Evolutionary conservation across 1,140 invertebrate species (phyloP).

Genomic region (Nephila pilipes): DNA sequence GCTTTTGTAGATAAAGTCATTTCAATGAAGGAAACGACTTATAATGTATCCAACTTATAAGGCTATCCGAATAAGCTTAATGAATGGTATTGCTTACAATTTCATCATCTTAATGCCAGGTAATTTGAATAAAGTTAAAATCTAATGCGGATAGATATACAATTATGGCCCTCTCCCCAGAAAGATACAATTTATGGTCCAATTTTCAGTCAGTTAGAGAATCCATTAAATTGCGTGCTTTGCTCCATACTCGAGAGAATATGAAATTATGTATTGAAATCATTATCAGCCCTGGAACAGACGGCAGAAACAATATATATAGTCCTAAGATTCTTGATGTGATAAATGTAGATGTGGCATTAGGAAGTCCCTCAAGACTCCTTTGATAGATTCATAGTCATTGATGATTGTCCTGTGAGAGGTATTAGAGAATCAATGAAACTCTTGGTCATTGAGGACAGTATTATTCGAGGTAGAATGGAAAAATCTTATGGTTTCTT

Average conservation of each 20-base stretch:
- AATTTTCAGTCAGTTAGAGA: neutral
- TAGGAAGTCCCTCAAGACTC: conserved; percentile 12
- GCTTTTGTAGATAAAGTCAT: too few species aligned
- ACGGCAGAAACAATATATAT: conserved; percentile 49
- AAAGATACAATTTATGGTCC: conserved; percentile 27
- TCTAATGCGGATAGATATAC: neutral
- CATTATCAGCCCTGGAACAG: conserved; percentile 40
- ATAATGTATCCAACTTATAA: too few species aligned
- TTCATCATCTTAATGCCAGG: too few species aligned
- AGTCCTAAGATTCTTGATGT: conserved; percentile 32
- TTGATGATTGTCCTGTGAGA: conserved; percentile 39
- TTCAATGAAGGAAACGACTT: too few species aligned
- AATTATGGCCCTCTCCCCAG: neutral
- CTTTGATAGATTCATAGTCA: conserved; percentile 33
- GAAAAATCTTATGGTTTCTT: neutral
- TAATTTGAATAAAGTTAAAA: neutral
- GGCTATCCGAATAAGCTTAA: too few species aligned
- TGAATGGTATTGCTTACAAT: too few species aligned
- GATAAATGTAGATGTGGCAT: conserved; percentile 43
- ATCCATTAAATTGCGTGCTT: conserved; percentile 18
- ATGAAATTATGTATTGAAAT: conserved; percentile 48
- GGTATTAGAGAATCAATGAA: conserved; percentile 38
- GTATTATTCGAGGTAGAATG: neutral
- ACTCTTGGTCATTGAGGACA: conserved; percentile 2
- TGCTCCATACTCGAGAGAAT: neutral